These are phyloP conservation scores for Phoeniculus purpureus DNA, from an alignment of 2,797 vertebrate species.

Conservation along the genomic window DNA sequence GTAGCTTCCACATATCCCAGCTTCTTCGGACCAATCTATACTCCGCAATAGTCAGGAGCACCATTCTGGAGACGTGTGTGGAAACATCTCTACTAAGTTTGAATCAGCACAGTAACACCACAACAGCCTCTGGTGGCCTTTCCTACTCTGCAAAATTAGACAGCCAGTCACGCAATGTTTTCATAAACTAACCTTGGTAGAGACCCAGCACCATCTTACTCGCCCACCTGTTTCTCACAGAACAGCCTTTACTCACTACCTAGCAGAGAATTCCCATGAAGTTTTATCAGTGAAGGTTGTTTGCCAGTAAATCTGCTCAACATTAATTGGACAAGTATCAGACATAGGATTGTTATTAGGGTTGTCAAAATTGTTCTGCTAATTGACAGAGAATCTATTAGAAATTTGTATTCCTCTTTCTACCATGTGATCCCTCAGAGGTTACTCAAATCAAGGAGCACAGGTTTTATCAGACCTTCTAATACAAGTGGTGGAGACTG, in stretches of 20 bases:
- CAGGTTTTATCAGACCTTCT: neutral
- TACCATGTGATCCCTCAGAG: neutral
- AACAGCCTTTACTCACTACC: neutral
- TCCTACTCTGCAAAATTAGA: neutral
- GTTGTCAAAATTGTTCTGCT: neutral
- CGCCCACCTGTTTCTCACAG: neutral
- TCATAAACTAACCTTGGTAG: neutral
- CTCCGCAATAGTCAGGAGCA: neutral
- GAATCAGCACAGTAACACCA: neutral
- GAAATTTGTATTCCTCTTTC: neutral
- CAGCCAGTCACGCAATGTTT: neutral
- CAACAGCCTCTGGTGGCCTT: neutral
- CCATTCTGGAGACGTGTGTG: neutral
- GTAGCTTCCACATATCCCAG: fast-evolving
- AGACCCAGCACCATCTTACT: neutral
- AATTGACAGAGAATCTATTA: neutral
- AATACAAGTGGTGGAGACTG: no score
- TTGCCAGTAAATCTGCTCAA: neutral
- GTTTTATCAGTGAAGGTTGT: neutral
- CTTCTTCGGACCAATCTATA: neutral
- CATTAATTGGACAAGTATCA: neutral
- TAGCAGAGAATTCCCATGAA: neutral
- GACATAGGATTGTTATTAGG: neutral
- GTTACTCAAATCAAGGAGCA: neutral
- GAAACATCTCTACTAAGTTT: neutral